Base-by-base conservation (phyloP, 2,113 vertebrate species). In the Piliocolobus tephrosceles region DNA sequence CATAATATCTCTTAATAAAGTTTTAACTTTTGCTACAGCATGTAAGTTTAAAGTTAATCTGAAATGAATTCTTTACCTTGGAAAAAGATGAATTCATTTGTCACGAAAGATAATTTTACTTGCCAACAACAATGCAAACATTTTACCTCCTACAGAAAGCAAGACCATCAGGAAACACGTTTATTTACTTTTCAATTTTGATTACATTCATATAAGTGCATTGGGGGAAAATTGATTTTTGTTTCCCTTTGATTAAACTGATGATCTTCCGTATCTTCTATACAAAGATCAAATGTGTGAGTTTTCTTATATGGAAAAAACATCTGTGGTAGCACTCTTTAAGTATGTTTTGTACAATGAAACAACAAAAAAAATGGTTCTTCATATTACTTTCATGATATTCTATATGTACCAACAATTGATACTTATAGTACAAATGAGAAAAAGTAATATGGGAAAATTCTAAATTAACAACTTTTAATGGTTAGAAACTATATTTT, bases 241-340 rank as follows among this genome's bases (percentile, higher is more conserved):
- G 7, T 86, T 96, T 92, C 32, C 55, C 70, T 98, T 96, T 82
- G 90, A 64, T 90, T 82, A 94, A 70, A 68, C 25, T 82, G 45
- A 93, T 91, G 83, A 57, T 47, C 75, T 78, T 45, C 73, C 55
- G 87, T 84, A 47, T 2, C 20, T 61, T 66, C 18, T 30, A 32
- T 16, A 64, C 16, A 58, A 35, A 6, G 16, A 85, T 18, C 7
- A 3, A 47, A 14, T 55, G n/a, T 58, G 47, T 79, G 92, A 79
- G 6, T 68, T 94, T 70, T 73, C 30, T 27, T 89, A 47, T 78
- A 23, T 95, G 43, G 11, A 81, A 64, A 79, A 88, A 81, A 6
- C 55, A 94, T 66, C 40, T 20, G 8, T 18, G 8, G 22, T 3
- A 92, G 20, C 2, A 27, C 10, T 73, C 22, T 76, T 4, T 68